Evolutionary conservation across 2,797 vertebrate genomes (phyloP).

Genomic region (Vespertilio murinus): DNA sequence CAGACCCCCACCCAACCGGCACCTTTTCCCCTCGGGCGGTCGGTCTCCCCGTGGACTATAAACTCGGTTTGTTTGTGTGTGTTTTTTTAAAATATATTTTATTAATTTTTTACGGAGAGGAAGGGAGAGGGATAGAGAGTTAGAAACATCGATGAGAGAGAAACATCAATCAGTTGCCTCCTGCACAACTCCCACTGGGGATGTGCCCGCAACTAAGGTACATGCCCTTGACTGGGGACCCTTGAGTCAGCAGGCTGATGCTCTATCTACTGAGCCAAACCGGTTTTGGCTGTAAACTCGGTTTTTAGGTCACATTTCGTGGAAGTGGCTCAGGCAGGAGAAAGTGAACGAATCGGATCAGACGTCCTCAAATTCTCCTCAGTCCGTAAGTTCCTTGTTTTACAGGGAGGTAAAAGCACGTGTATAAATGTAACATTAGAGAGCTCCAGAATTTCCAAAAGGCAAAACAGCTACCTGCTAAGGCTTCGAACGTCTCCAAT

Average conservation of each 20-base stretch:
- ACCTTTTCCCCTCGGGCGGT: background rate
- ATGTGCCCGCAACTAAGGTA: no score
- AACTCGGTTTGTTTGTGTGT: no score
- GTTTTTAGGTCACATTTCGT: background rate
- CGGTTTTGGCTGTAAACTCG: no score
- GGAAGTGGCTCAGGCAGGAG: background rate
- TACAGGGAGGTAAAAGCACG: background rate
- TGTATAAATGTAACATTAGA: background rate
- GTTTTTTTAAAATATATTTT: no score
- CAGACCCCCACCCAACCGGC: background rate
- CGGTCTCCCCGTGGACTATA: background rate
- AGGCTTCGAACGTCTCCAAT: background rate
- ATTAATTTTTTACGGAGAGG: no score
- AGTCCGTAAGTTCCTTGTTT: constrained; percentile 6
- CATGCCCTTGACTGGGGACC: no score
- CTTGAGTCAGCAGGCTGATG: no score
- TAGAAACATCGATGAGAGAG: no score
- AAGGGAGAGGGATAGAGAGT: no score
- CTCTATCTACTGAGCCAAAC: no score
- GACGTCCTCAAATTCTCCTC: background rate
- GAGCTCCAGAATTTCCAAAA: background rate
- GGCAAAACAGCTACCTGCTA: background rate
- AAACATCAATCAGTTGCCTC: no score
- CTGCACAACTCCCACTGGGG: no score
- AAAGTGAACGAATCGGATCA: background rate